Evolutionary conservation across 2,113 vertebrate genomes (phyloP), one percentile per base, ranked within the genome.

Genomic region (Emydura subglobosa): DNA sequence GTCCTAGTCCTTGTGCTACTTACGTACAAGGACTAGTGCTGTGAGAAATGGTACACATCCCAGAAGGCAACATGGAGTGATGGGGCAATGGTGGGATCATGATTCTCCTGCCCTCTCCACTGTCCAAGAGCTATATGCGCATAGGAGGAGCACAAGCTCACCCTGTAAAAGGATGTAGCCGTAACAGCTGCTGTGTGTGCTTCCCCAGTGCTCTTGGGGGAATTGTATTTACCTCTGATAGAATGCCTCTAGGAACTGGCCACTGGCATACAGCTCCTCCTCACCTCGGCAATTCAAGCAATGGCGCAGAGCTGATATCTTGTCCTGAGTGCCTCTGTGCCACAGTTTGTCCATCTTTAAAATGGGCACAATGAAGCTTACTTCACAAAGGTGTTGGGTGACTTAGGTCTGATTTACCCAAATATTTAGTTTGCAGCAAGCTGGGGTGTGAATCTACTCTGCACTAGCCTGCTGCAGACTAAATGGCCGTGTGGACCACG

Each of bases 271-370:
- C 17, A 83, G 50, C 22, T 79, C 74, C 39, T 79, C n/a, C 42
- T 12, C 3, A 0, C 5, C 29, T 72, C 61, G 86, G 61, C 44
- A 49, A 24, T 0, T 4, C 78, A 92, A 47, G 13, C 0, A 2
- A 74, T 24, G 85, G 21, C 54, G 42, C 1, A 6, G 74, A 87
- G 1, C 4, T 11, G 1, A 16, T 82, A 76, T 68, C 83, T 80
- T 83, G n/a, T 0, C 0, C 19, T 12, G 44, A 68, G 49, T 53
- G 79, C 89, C 53, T 0, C 19, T 14, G 34, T 76, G 49, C 57
- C 82, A 88, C 65, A 24, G 57, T 49, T 89, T 54, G 42, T 42
- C 72, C 72, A 74, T 74, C 39, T 74, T 42, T 74, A 74, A 74
- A 74, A 25, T 74, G 39, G 17, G 39, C 72, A 22, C 22, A 74